A percentile compares a stretch with the other conserved stretches of the same genome.
phyloP scores from a whole-genome alignment of 2,888 invertebrate species.

The Parasteatoda lunata region DNA sequence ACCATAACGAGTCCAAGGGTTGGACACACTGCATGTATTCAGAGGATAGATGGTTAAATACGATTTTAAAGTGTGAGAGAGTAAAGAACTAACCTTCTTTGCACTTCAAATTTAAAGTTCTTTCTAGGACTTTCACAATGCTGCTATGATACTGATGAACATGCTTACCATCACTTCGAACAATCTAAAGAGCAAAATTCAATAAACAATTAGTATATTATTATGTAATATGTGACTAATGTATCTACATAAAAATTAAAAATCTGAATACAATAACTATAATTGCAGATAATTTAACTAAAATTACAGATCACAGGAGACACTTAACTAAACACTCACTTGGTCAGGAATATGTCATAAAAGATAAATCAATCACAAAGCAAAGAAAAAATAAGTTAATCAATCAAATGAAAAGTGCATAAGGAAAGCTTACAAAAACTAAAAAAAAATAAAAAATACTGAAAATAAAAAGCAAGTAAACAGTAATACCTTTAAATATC shows the following conservation, averaged over 20 bases:
- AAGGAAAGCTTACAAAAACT: no score
- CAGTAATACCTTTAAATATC: no score
- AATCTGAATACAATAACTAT: no score
- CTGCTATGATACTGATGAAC: conserved; percentile 81
- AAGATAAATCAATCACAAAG: no score
- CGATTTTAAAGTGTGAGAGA: conserved; percentile 78
- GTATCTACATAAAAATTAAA: background rate
- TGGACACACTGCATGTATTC: conserved; percentile 80
- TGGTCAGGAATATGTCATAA: no score
- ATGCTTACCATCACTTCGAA: conserved; percentile 81
- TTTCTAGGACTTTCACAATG: conserved; percentile 79
- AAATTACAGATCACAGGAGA: no score
- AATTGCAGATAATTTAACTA: no score
- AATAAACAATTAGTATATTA: background rate
- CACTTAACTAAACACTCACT: no score
- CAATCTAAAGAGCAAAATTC: conserved; percentile 75
- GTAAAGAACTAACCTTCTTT: conserved; percentile 80
- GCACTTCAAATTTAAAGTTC: conserved; percentile 82
- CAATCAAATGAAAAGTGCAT: no score
- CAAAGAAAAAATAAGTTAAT: no score
- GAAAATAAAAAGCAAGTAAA: no score
- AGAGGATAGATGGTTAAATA: conserved; percentile 80
- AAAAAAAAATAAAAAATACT: no score
- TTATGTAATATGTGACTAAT: background rate
- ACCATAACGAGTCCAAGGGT: conserved; percentile 71